These are phyloP conservation scores for Endotricha flammealis DNA, from an alignment of 2,888 invertebrate genomes.

Conservation along the genomic window DNA sequence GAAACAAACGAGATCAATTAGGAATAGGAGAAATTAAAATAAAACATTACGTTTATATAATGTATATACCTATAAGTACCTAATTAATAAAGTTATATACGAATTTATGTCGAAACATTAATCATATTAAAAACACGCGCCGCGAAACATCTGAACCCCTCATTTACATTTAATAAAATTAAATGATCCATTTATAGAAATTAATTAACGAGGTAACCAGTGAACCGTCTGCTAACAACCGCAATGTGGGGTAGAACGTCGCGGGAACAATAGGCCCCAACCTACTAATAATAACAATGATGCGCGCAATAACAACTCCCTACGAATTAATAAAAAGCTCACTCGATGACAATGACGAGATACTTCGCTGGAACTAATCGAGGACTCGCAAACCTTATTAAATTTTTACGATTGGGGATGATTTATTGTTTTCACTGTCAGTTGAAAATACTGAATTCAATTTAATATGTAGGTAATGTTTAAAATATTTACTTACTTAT, in stretches of 20 bases:
- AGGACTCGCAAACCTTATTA: constrained; percentile 57
- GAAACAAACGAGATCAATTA: neutral
- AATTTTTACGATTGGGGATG: constrained; percentile 40
- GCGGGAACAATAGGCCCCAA: constrained; percentile 41
- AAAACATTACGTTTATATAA: neutral
- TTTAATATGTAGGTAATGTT: too few species aligned
- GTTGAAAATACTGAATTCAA: neutral
- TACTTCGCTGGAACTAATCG: constrained; percentile 68
- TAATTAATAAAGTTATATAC: too few species aligned
- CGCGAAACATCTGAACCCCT: constrained; percentile 54
- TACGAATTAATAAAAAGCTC: constrained; percentile 72
- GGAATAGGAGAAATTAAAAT: neutral
- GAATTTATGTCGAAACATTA: too few species aligned
- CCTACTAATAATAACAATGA: constrained; percentile 56
- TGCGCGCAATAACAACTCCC: constrained; percentile 63
- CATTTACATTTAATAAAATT: constrained; percentile 77
- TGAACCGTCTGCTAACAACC: constrained; percentile 63
- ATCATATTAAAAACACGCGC: constrained; percentile 42
- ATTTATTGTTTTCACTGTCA: constrained; percentile 1
- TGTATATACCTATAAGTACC: too few species aligned
- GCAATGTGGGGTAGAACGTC: constrained; percentile 25
- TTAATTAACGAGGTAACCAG: constrained; percentile 74
- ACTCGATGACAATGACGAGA: constrained; percentile 62
- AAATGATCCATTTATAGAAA: constrained; percentile 77
- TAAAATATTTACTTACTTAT: too few species aligned